Evolutionary conservation across 1,140 invertebrate genomes (phyloP), one percentile per base, ranked within the genome.

Genomic region (Pogonognathellus flavescens): DNA sequence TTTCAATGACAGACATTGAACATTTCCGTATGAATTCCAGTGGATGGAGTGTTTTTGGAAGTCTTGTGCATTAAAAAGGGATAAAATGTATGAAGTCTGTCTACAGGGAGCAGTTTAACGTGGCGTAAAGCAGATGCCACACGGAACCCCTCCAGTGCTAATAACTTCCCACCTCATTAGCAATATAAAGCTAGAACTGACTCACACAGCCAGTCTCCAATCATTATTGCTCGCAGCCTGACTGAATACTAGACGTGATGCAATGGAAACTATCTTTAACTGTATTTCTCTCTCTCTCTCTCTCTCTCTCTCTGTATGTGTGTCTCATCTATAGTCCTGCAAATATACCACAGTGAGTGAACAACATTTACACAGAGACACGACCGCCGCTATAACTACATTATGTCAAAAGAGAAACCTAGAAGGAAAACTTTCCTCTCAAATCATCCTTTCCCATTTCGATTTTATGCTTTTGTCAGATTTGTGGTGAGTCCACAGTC

Each of bases 381-480:
- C 9, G 25, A 41, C 22, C 16, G 25, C 31, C n/a, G n/a, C n/a
- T n/a, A n/a, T n/a, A n/a, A n/a, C n/a, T 55, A 49, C 50, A 50
- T 59, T 55, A 20, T 81, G 55, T 81, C 80, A 81, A 53, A 81
- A 59, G 80, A 81, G 80, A 81, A 81, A 81, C 49, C 22, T 14
- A 25, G 50, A 31, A 10, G 22, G 80, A 81, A 72, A 81, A 81
- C 80, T 81, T 81, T 81, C 31, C 80, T 55, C 80, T 81, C 80
- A 81, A 81, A 81, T 81, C 80, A 81, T 81, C 55, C 80, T 81
- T 55, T 55, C 50, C 20, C 80, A 55, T 81, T 81, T 53, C 50
- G 55, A 81, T 81, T 81, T 59, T 55, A 81, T 81, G 80, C 18
- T 81, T 81, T 81, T 81, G 80, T 55, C 80, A 81, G 80, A n/a